These are phyloP conservation scores for Tamias sibiricus DNA, from an alignment of 2,113 vertebrate species.

Conservation along the genomic window DNA sequence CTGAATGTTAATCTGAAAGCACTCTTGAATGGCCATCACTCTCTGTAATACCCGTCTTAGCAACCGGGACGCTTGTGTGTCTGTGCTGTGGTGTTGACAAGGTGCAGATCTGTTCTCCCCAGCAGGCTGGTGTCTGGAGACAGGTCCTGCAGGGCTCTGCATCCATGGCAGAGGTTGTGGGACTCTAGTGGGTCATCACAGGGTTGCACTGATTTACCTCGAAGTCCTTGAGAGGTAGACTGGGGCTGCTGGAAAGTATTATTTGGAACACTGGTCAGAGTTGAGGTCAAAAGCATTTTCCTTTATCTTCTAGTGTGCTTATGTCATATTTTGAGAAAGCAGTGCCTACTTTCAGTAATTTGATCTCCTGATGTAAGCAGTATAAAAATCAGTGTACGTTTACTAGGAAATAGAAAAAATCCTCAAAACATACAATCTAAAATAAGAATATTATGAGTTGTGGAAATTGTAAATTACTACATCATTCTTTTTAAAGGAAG, in stretches of 20 bases:
- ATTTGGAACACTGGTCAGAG: background rate
- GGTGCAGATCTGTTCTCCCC: background rate
- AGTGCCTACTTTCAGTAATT: background rate
- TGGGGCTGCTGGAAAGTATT: background rate
- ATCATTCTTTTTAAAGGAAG: background rate
- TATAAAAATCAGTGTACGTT: background rate
- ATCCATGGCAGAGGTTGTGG: background rate
- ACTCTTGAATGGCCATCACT: background rate
- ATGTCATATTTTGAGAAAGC: background rate
- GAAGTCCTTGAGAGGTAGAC: background rate
- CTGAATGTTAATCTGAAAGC: background rate
- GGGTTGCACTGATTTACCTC: background rate
- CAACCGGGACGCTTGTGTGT: background rate
- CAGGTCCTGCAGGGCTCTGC: background rate
- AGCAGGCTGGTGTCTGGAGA: background rate
- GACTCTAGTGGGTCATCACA: background rate
- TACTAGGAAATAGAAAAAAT: conserved; percentile 15
- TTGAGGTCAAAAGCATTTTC: conserved; percentile 7
- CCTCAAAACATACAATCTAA: background rate
- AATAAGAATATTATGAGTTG: conserved; percentile 15
- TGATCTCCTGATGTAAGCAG: background rate
- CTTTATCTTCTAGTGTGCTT: background rate
- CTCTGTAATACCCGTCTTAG: background rate
- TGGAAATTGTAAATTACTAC: background rate
- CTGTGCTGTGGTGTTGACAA: background rate